These are phyloP conservation scores for Circaetus cinerascens DNA, from an alignment of 2,113 vertebrate genomes.

Conservation along the genomic window DNA sequence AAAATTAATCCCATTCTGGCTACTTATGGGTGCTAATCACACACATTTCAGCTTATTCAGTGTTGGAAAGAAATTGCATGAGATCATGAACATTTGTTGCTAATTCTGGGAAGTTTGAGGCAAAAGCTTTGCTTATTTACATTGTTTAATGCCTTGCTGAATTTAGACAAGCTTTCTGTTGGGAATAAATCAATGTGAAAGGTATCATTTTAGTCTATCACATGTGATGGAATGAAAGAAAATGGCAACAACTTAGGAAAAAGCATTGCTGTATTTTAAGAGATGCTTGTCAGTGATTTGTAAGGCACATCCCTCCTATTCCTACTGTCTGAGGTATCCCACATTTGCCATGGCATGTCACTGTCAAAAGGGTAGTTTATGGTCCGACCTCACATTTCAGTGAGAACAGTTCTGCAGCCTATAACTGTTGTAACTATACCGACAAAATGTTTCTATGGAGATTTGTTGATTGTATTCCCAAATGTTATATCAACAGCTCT, in stretches of 20 bases:
- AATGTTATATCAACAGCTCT: background rate
- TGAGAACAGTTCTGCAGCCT: background rate
- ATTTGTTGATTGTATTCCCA: background rate
- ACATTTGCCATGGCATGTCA: background rate
- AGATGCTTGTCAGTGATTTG: background rate
- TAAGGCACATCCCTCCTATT: background rate
- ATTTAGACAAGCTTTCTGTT: background rate
- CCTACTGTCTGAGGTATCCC: background rate
- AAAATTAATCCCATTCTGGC: background rate
- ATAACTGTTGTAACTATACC: background rate
- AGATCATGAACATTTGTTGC: background rate
- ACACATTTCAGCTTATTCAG: background rate
- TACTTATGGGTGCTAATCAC: background rate
- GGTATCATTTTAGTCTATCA: background rate
- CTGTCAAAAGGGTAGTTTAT: background rate
- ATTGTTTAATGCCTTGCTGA: background rate
- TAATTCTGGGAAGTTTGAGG: background rate
- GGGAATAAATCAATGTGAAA: background rate
- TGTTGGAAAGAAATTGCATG: background rate
- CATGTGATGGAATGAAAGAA: background rate
- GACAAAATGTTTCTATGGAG: constrained; percentile 5
- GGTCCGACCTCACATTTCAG: background rate
- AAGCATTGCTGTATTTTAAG: background rate
- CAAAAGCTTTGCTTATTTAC: background rate
- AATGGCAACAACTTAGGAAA: background rate